phyloP scores from a whole-genome alignment of 2,113 vertebrate genomes.

The Falcunculus frontatus region DNA sequence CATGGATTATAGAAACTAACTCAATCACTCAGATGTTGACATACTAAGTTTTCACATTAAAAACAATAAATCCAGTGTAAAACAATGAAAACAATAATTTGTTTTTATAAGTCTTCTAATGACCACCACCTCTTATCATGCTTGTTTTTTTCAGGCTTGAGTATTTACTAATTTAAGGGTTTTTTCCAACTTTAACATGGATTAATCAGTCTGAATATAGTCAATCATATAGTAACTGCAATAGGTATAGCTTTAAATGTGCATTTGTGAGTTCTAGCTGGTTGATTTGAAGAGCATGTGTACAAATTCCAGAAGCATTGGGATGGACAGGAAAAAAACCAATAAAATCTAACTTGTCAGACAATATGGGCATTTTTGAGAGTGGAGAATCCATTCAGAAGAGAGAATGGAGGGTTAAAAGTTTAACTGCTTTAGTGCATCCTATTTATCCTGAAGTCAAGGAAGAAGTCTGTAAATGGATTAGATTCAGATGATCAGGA shows the following conservation, averaged over 20 bases:
- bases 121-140: neutral
- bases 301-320: neutral
- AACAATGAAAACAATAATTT: neutral
- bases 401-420: neutral
- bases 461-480: neutral
- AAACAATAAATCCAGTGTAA: neutral
- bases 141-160: neutral
- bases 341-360: neutral
- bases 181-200: neutral
- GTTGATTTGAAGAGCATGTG: neutral
- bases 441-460: neutral
- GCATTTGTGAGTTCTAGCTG: neutral
- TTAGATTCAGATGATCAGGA: neutral
- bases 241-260: neutral
- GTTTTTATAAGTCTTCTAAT: neutral
- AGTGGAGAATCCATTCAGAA: neutral
- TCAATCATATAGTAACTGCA: neutral
- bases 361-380: neutral
- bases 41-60: neutral
- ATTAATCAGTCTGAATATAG: slow-evolving; percentile 26
- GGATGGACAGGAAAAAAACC: neutral
- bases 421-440: neutral
- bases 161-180: neutral
- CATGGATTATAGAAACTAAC: neutral
- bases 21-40: neutral